Base-by-base conservation (phyloP, 1,140 invertebrate species). In the Trachelipus rathkii region DNA sequence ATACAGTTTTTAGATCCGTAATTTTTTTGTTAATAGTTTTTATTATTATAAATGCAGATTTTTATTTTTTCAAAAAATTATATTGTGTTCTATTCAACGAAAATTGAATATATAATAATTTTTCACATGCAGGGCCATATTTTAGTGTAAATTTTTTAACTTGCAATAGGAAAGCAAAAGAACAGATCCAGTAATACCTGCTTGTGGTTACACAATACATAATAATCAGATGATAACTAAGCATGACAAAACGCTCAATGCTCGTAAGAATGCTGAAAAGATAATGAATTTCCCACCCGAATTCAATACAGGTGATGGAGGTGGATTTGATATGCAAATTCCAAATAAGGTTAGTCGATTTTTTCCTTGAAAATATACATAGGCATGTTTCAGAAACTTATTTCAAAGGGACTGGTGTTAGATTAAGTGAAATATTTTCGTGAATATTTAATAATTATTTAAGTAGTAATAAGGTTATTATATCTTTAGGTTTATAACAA, bases 191-290 rank as follows among this genome's bases (percentile, higher is more conserved):
- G 87, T 89, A 10, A 90, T 94, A 81, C 92, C 92, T 10, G 88
- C 89, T 71, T 90, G 91, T 82, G 94, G 93, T 0, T 94, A 92
- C 82, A 90, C 90, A 81, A 88, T 91, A 82, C 89, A 91, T 82
- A 92, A 93, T 79, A 91, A 91, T 21, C 89, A 90, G 83, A 91
- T 96, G 83, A 89, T 96, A 0, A 98, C 96, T 0, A 99, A 99
- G 84, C 96, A 99, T 83, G 96, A 99, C 86, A 89, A 91, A 50
- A 87, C 90, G 15, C 89, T 97, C 75, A 91, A 89, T 84, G 92
- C 91, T 0, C 87, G 93, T 43, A 90, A 91, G 79, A 98, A 98
- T 87, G 94, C 94, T 4, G 93, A 93, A 79, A 89, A 91, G 82
- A 89, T 97, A 0, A 92, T 97, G 89, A 91, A 91, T 21, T 93